These are phyloP conservation scores for Zosterops borbonicus DNA, from an alignment of 2,113 vertebrate species.

Conservation along the genomic window DNA sequence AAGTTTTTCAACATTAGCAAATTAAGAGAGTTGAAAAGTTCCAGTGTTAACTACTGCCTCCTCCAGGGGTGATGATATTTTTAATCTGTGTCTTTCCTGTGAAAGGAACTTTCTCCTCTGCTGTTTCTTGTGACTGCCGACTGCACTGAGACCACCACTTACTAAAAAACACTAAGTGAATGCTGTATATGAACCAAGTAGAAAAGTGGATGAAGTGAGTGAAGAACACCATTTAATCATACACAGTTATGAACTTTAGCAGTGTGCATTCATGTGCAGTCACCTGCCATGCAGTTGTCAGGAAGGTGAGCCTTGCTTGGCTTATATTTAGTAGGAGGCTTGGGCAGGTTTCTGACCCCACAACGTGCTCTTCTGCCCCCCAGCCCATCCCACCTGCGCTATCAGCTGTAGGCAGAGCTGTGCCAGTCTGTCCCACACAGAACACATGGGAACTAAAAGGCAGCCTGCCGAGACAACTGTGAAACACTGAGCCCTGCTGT, in stretches of 20 bases:
- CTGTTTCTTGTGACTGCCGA: neutral
- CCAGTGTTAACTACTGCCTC: neutral
- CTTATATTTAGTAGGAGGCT: neutral
- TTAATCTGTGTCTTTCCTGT: neutral
- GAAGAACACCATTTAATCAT: neutral
- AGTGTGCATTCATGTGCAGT: neutral
- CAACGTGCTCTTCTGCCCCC: fast-evolving
- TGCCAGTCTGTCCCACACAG: neutral
- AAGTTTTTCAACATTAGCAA: conserved; percentile 2
- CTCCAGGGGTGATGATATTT: neutral
- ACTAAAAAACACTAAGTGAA: neutral
- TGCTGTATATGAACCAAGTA: neutral
- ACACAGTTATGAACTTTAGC: neutral
- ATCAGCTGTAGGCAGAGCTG: neutral
- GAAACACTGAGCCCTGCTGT: neutral
- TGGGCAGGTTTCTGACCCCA: neutral
- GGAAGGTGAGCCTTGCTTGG: neutral
- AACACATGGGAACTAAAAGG: neutral
- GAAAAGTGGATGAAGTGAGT: neutral
- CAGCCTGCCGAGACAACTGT: neutral
- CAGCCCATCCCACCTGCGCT: neutral
- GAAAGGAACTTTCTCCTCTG: neutral
- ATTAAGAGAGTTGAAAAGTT: neutral
- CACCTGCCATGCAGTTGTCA: neutral
- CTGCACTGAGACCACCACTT: neutral